Evolutionary conservation across 1,140 invertebrate genomes (phyloP), one percentile per base, ranked within the genome.

Genomic region (Chionoecetes opilio): DNA sequence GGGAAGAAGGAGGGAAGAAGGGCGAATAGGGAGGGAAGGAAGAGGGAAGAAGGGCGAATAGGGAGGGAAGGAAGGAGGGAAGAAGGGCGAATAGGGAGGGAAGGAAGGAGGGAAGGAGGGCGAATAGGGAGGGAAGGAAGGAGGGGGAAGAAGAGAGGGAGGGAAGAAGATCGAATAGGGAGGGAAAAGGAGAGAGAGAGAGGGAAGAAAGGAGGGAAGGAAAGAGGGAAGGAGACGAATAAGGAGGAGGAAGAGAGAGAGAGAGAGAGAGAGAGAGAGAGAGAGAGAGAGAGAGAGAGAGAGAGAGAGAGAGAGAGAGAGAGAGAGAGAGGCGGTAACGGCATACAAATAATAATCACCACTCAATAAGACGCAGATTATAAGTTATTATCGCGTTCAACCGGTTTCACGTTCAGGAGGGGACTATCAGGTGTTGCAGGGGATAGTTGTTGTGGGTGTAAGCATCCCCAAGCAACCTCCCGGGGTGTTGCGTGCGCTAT

Each of bases 221-320:
- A 41, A 3, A 41, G 86, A 88, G 86, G 26, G 9, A 88, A 35
- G 17, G 84, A 88, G 82, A 82, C 3, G 21, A 82, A 32, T 5
- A 82, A 21, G 21, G 31, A 32, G 26, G 82, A 32, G 31, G 26
- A 21, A 32, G 82, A 82, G 82, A 82, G 86, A 88, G 35, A 88
- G 86, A 88, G 31, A 35, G 35, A 35, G 34, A 37, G 86, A 88
- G 35, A 35, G 34, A 35, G 86, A 88, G 35, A 35, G 34, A 35
- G 86, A 88, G 86, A 35, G 34, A 88, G 86, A 35, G 86, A 88
- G 86, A 88, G 35, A 35, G 86, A 35, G 86, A 35, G 34, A 35
- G 86, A 88, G 86, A 35, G 34, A 35, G 86, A 88, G 86, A 35
- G 34, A 88, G 86, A 35, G 86, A 88, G 86, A 88, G 86, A 35